Evolutionary conservation across 2,797 vertebrate species (phyloP), one percentile per base, ranked within the genome.

Genomic region (Sphaeramia orbicularis): DNA sequence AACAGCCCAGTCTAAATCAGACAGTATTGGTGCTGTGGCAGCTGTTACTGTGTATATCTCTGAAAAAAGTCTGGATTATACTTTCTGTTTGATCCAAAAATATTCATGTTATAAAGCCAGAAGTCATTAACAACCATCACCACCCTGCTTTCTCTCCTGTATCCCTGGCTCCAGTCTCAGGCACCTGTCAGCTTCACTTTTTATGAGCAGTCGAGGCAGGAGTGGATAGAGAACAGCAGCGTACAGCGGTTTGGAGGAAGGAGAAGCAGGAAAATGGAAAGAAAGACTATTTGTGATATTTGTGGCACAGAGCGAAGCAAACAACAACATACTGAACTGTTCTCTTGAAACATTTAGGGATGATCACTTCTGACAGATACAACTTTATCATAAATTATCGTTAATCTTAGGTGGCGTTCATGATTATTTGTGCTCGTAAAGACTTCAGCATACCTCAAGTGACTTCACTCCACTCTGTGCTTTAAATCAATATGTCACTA

Each of bases 141-240:
- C 48, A n/a, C 12, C 13, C n/a, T 27, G 24, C 8, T 7, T 14
- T 47, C 47, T 58, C 30, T 38, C 21, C 69, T 74, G 36, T 42
- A 59, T 53, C 42, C 61, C 89, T 88, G 81, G 75, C 77, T 84
- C 70, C 41, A 65, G 71, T 89, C 86, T 86, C 72, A 64, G 75
- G 72, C 92, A 91, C 92, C 90, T 92, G 90, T 91, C 85, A 84
- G 71, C 65, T 71, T 30, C 47, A 19, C 21, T 43, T 76, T 90
- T 86, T 86, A 86, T 69, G 74, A 87, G 69, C 52, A 9, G 61
- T 77, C 36, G 56, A 82, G 63, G 64, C 69, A 76, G 52, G 41
- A 65, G 65, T 80, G 67, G 79, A 81, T 78, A 49, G 7, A 71
- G 50, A 74, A 45, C 64, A 69, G 65, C 58, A 40, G 61, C 43